Base-by-base conservation (phyloP, 2,888 invertebrate species). In the Protophormia terraenovae region DNA sequence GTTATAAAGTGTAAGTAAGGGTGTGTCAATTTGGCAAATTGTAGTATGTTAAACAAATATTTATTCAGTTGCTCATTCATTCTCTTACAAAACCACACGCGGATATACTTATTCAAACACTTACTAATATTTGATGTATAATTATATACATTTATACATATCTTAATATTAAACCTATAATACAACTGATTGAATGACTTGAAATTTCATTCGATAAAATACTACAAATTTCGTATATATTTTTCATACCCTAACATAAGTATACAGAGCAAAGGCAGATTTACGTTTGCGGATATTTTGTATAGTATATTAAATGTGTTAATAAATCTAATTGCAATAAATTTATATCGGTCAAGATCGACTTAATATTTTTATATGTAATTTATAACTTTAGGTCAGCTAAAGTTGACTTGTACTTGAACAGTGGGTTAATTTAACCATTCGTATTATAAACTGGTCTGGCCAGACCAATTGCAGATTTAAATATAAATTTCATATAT, bases 21-120 rank as follows among this genome's bases (percentile, higher is more conserved):
- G 62, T 53, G 79, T 71, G 79, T 22, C 71, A 71, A 71, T 79
- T 79, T 79, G 79, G 41, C 79, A 72, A 64, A 53, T 62, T 79
- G 71, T 24, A 53, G 35, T 60, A 62, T 71, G 64, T 62, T 79
- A 66, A 58, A 77, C 24, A 35, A 24, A 50, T 22, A 14, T 64
- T 16, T 27, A 50, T 12, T 60, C 16, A 27, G 16, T 53, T n/a
- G n/a, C n/a, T n/a, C 24, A 66, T 19, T 47, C 27, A 22, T 50
- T 50, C 14, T 22, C 10, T 10, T 12, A 71, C 38, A 53, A 7
- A 16, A 7, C 2, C 6, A 16, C 10, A 19, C 14, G n/a, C 1
- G 3, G 14, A 60, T 0, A 32, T 16, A 50, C 8, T 8, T 1
- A 45, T 45, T 27, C 16, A 66, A 5, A 8, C 16, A 2, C 22